Conservation (phyloP, 2,797 vertebrate species). For the Poeciliopsis presidionis region DNA sequence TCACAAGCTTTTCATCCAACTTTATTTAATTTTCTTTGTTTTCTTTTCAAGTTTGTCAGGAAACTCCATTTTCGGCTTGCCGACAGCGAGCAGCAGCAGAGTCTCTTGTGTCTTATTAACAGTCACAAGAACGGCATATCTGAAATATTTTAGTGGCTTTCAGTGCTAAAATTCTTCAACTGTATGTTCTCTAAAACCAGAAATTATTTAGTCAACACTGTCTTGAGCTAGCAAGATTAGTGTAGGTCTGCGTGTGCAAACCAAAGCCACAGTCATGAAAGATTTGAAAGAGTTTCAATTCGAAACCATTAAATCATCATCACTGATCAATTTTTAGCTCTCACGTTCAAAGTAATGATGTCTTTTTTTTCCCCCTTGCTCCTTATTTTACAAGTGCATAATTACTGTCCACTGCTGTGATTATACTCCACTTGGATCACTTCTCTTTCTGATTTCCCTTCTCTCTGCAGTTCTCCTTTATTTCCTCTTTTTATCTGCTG, state of each 20-base stretch:
- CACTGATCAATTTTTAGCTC: conserved; percentile 5
- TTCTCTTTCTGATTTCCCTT: conserved; percentile 4
- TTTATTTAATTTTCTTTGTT: neutral
- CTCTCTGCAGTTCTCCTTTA: neutral
- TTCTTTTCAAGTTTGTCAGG: neutral
- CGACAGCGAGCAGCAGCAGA: neutral
- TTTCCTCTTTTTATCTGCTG: neutral
- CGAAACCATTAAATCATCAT: neutral
- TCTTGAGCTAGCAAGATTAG: neutral
- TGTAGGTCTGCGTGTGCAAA: neutral
- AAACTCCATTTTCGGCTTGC: neutral
- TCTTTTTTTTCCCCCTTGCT: neutral
- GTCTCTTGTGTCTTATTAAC: neutral
- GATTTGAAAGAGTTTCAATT: neutral
- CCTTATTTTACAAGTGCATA: conserved; percentile 29
- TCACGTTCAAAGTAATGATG: neutral
- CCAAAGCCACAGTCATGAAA: neutral
- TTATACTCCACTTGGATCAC: conserved; percentile 34
- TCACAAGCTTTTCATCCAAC: neutral
- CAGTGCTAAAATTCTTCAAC: neutral
- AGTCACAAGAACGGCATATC: neutral
- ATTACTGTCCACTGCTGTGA: conserved; percentile 33
- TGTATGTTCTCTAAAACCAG: neutral
- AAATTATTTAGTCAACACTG: neutral
- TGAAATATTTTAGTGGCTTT: neutral